Conservation (phyloP, 2,113 vertebrate genomes). For the Kryptolebias marmoratus region DNA sequence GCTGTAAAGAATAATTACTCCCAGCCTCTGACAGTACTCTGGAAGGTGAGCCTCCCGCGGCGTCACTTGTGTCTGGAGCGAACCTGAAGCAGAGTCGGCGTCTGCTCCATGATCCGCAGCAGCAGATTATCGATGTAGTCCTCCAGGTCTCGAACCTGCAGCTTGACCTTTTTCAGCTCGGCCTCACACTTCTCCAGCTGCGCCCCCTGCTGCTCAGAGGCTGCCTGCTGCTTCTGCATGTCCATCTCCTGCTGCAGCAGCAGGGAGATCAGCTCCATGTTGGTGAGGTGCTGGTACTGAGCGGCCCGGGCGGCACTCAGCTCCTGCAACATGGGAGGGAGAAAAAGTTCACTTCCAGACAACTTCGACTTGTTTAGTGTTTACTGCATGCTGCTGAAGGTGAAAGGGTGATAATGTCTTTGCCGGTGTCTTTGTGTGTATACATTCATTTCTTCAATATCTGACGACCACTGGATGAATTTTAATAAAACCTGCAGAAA, state of each 20-base stretch:
- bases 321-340: slow-evolving; percentile 40
- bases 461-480: too few species aligned
- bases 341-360: not conserved
- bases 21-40: slow-evolving; percentile 3
- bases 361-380: not conserved
- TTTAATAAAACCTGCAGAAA: too few species aligned
- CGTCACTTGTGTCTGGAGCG: slow-evolving; percentile 71
- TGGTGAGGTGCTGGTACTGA: slow-evolving; percentile 91
- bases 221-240: slow-evolving; percentile 85
- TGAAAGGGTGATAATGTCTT: too few species aligned
- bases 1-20: slow-evolving; percentile 31
- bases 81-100: slow-evolving; percentile 93
- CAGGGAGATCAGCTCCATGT: slow-evolving; percentile 93
- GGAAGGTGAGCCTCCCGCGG: slow-evolving; percentile 4
- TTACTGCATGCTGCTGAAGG: too few species aligned
- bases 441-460: too few species aligned
- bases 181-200: slow-evolving; percentile 78
- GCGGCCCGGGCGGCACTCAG: slow-evolving; percentile 77
- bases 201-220: slow-evolving; percentile 70
- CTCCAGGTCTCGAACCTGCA: slow-evolving; percentile 92
- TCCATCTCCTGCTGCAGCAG: slow-evolving; percentile 89
- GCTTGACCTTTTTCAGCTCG: slow-evolving; percentile 88
- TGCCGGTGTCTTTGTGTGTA: too few species aligned
- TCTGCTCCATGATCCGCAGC: slow-evolving; percentile 96
- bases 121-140: slow-evolving; percentile 96